phyloP scores from a whole-genome alignment of 2,797 vertebrate genomes.

The Micrastur ruficollis region DNA sequence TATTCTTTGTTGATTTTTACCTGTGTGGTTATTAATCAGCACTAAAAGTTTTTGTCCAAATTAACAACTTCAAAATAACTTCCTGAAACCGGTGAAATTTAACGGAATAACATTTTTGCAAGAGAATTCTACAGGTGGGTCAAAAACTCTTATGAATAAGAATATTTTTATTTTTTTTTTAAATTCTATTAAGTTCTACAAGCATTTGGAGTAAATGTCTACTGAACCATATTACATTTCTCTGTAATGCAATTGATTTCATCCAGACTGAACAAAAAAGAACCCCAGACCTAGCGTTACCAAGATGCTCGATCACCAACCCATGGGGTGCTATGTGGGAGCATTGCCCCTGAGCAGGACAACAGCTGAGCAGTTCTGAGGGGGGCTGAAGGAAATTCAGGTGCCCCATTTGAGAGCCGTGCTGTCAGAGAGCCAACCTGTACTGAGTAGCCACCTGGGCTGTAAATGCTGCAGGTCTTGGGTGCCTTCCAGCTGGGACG shows the following conservation, averaged over 20 bases:
- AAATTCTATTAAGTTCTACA: not conserved
- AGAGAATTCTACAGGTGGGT: not conserved
- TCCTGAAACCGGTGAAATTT: not conserved
- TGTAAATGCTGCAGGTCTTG: not conserved
- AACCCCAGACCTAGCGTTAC: not conserved
- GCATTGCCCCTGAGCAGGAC: not conserved
- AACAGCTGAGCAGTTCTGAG: not conserved
- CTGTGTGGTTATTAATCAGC: not conserved
- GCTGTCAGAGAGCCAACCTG: not conserved
- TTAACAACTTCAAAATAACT: not conserved
- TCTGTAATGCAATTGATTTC: not conserved
- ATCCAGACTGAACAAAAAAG: not conserved
- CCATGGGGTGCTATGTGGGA: rapidly evolving
- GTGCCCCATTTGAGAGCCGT: not conserved
- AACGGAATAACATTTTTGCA: not conserved
- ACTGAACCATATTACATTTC: not conserved
- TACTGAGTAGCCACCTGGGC: not conserved
- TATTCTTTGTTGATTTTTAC: not conserved
- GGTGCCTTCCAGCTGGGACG: not conserved
- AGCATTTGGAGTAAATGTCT: not conserved
- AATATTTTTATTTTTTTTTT: not conserved
- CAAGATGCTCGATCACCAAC: not conserved
- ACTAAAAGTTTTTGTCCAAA: not conserved
- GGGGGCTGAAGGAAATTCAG: not conserved
- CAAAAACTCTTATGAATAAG: not conserved